phyloP scores from a whole-genome alignment of 1,140 invertebrate species.

The Lordiphosa clarofinis region DNA sequence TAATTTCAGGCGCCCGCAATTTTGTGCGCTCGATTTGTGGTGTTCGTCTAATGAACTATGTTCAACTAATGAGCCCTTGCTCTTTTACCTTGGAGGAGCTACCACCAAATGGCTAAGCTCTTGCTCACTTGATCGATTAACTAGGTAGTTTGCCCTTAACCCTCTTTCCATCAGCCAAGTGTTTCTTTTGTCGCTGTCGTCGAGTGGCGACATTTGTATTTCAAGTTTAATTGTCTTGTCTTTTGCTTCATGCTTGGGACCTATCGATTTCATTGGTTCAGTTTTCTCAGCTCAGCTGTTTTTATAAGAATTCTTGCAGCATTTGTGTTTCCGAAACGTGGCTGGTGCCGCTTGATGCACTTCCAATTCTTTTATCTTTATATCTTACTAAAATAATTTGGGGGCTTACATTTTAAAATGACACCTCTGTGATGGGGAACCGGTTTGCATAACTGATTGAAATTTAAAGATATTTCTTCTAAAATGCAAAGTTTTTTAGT shows the following conservation, averaged over 20 bases:
- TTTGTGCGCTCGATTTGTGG: constrained; percentile 15
- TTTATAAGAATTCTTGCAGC: too few relatives aligned
- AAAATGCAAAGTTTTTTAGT: too few relatives aligned
- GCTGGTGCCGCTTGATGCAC: too few relatives aligned
- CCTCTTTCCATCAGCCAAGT: constrained; percentile 46
- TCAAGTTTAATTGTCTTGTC: constrained; percentile 72
- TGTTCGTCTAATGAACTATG: constrained; percentile 43
- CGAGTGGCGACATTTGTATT: constrained; percentile 45
- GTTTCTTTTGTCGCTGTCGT: constrained; percentile 15
- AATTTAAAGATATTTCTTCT: too few relatives aligned
- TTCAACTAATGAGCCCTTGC: constrained; percentile 33
- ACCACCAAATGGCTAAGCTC: constrained; percentile 8
- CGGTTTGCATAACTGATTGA: too few relatives aligned
- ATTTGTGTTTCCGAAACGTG: too few relatives aligned
- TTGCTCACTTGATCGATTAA: constrained; percentile 57
- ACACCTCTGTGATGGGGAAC: too few relatives aligned
- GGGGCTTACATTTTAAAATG: too few relatives aligned
- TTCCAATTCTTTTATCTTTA: too few relatives aligned
- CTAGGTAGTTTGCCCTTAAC: constrained; percentile 46
- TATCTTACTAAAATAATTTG: too few relatives aligned
- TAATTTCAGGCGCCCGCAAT: constrained; percentile 14
- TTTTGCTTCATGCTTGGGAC: constrained; percentile 23
- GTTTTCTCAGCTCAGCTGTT: constrained; percentile 11
- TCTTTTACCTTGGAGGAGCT: constrained; percentile 1
- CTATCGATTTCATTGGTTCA: constrained; percentile 66